Evolutionary conservation across 2,797 vertebrate genomes (phyloP), one percentile per base, ranked within the genome.

Genomic region (Oreonectes daqikongensis): DNA sequence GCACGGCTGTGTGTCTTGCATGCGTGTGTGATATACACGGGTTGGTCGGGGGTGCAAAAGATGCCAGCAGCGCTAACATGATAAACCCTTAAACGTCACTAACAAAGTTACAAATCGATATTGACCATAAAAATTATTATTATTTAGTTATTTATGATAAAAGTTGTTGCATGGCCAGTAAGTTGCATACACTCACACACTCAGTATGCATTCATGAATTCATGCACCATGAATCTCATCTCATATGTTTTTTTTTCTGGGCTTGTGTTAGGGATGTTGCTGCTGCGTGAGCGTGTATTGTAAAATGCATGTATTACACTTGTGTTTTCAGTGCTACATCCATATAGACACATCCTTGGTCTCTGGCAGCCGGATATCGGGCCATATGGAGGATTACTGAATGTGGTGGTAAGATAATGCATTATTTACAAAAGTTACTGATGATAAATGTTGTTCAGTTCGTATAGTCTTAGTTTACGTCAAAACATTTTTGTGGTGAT

Each of bases 351-450:
- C 78, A 95, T 99, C 80, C 83, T 99, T 90, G 98, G 98, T 0
- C 77, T 99, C n/a, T 99, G 98, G 98, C 97, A 99, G 89, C 98
- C 98, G 0, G 97, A 98, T 86, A 99, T 99, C 0, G 98, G 98
- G 57, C 98, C 97, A 0, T 99, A 99, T 0, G 98, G 97, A 63
- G 97, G 98, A 84, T 92, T 99, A 79, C 94, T 99, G 20, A 99
- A 99, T 0, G 98, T 99, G 78, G 96, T 99, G 94, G 97, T 99
- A 89, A 92, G 96, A 90, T 71, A 32, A 17, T 59, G 70, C 3
- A 42, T 28, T 18, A 35, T 18, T 18, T 44, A 22, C 22, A 8
- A 50, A 50, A 50, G 44, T 2, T 8, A 10, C 18, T 50, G 48
- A 44, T 44, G 40, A 17, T 15, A 17, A 17, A 40, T 40, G n/a